These are phyloP conservation scores for Apamea crenata DNA, from an alignment of 2,888 invertebrate genomes.

Conservation along the genomic window DNA sequence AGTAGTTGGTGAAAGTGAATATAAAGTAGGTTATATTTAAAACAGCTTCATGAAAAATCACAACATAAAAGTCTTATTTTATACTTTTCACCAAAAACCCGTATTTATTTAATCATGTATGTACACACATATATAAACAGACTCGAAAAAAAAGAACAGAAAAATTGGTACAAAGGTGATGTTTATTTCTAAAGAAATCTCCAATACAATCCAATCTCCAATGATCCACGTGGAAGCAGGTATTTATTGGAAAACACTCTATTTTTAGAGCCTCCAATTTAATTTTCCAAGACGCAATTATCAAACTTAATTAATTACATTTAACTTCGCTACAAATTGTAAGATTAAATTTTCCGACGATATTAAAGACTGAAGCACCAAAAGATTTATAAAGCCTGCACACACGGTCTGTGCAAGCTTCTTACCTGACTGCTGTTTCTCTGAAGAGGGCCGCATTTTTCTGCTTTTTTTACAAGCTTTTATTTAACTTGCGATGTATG, in stretches of 20 bases:
- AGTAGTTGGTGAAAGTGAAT: not conserved
- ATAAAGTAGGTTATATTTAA: not conserved
- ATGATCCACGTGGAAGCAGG: not conserved
- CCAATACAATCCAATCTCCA: too few relatives aligned
- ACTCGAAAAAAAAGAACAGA: too few relatives aligned
- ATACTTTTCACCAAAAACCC: not conserved
- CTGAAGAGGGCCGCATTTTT: not conserved
- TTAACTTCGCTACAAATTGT: slow-evolving; percentile 6
- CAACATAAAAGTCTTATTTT: not conserved
- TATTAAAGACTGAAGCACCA: not conserved
- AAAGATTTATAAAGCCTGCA: not conserved
- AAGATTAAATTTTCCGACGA: slow-evolving; percentile 15
- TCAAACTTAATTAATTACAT: slow-evolving; percentile 16
- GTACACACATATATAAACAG: too few relatives aligned
- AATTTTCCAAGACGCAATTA: slow-evolving; percentile 14
- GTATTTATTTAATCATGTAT: too few relatives aligned
- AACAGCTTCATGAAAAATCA: not conserved
- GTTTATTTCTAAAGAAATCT: too few relatives aligned
- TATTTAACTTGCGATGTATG: too few relatives aligned
- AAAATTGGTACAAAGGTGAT: too few relatives aligned
- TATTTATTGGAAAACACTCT: not conserved
- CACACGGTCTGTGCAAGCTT: not conserved
- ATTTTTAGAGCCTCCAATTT: not conserved
- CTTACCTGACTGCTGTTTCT: too few relatives aligned
- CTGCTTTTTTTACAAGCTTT: too few relatives aligned